Base-by-base conservation (phyloP, 2,797 vertebrate genomes). In the Lerista edwardsae region DNA sequence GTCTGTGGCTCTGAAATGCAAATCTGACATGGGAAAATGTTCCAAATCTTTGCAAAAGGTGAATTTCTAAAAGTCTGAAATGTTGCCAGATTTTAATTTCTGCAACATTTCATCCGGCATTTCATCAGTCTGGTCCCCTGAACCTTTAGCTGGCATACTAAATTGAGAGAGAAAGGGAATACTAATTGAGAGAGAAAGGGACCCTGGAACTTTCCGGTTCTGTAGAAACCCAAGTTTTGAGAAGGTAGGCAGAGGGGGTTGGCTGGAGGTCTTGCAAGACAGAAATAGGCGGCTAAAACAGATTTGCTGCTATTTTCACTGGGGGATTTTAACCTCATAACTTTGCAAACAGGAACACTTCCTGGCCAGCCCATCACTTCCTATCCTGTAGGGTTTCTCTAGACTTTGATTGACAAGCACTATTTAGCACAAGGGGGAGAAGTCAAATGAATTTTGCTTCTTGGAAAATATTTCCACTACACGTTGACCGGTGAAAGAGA, bases 61-160 rank as follows among this genome's bases (percentile, higher is more conserved):
- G 76, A 90, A 76, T 85, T 90, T 77, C 84, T 72, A 75, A 84
- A n/a, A 69, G 79, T 51, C 83, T 19, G 10, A 44, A 17, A 19
- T 87, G 74, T 59, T 34, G 19, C 14, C 51, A 23, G 74, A 59
- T 57, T 34, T 75, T 75, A 75, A 36, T 36, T 59, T 57, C 19
- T 4, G 12, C 9, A 51, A 75, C 47, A 51, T 51, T 51, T 14
- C 47, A 51, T 51, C 47, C 9, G 47, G 14, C 12, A n/a, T n/a
- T n/a, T n/a, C n/a, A 51, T 7, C 47, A 51, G 12, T 9, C 47
- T 29, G 25, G 14, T 73, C 29, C 25, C 44, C 25, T 44, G 25
- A 11, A 29, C 25, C 11, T 73, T 73, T 44, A 27, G 25, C 14
- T 31, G 47, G 4, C 47, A 36, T 19, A 23, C 17, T 25, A 23